Percentiles rank a stretch among this genome's conserved stretches.
Conservation (phyloP, 2,113 vertebrate species). For the Tragulus kanchil region DNA sequence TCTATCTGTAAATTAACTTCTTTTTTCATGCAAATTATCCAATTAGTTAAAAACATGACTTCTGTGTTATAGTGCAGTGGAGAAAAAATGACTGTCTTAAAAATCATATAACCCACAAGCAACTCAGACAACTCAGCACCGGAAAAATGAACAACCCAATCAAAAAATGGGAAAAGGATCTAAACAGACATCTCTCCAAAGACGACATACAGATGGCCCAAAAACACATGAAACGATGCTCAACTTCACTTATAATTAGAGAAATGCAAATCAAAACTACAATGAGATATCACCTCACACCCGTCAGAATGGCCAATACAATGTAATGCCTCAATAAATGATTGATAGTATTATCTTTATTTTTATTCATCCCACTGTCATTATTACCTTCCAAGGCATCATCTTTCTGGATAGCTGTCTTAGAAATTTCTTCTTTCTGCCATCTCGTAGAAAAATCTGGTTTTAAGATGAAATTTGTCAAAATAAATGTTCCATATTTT, state of each 20-base stretch:
- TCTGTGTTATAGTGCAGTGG: background rate
- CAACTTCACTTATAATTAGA: too few relatives aligned
- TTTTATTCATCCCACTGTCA: background rate
- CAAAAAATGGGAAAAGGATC: too few relatives aligned
- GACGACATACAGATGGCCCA: too few relatives aligned
- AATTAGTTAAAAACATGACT: background rate
- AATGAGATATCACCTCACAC: too few relatives aligned
- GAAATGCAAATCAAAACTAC: too few relatives aligned
- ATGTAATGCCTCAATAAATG: background rate
- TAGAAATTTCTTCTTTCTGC: slow-evolving; percentile 34
- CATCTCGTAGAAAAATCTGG: background rate
- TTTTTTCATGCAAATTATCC: slow-evolving; percentile 55
- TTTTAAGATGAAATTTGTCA: slow-evolving; percentile 54
- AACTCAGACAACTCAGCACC: too few relatives aligned
- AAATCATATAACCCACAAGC: too few relatives aligned
- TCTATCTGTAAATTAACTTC: background rate
- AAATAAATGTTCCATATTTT: slow-evolving; percentile 37
- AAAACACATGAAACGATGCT: too few relatives aligned
- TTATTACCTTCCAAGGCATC: background rate
- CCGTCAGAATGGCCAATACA: background rate
- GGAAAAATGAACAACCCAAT: too few relatives aligned
- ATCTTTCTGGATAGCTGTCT: background rate
- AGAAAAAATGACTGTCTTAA: background rate
- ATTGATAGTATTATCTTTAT: background rate
- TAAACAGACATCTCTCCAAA: too few relatives aligned